Base-by-base conservation (phyloP, 1,140 invertebrate genomes). In the Micrasema minimum region DNA sequence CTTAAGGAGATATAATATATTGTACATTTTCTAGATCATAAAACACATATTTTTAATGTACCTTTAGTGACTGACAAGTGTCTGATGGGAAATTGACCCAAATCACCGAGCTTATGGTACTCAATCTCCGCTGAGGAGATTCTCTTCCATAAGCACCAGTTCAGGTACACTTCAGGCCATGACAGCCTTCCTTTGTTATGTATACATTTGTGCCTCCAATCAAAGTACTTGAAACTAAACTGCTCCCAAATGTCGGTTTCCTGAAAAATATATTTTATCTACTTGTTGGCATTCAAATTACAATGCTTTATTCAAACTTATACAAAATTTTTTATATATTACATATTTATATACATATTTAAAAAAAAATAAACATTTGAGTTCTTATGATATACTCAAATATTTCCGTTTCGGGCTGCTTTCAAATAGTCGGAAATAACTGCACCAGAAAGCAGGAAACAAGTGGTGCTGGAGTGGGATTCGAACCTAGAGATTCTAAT, bases 91-190 rank as follows among this genome's bases (percentile, higher is more conserved):
- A 53, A 16, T 18, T 43, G 41, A 22, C 35, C 22, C 11, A 66
- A 50, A 7, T 2, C 48, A 26, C 67, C 45, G 1, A 74, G 38
- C 20, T 46, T 20, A 9, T 26, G 11, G 9, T n/a, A 31, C 4
- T 16, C 62, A 9, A 37, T 48, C 0, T 61, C 48, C 0, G 72
- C 67, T 0, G 35, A 18, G 20, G 43, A 46, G 2, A 70, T 35
- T 37, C 66, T 66, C 70, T 64, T 50, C 72, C 72, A 74, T 11
- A 74, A 48, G 51, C 55, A 66, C 14, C 66, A 69, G 37, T 70
- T 74, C 6, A 61, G 26, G 38, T 74, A 74, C 10, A 70, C 46
- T 9, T 48, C 26, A n/a, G 38, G 31, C 72, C 68, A 70, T 26
- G 53, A 35, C 10, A 74, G 14, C 1, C 45, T 23, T 12, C 67